Evolutionary conservation across 2,113 vertebrate genomes (phyloP).

Genomic region (Deroptyus accipitrinus): DNA sequence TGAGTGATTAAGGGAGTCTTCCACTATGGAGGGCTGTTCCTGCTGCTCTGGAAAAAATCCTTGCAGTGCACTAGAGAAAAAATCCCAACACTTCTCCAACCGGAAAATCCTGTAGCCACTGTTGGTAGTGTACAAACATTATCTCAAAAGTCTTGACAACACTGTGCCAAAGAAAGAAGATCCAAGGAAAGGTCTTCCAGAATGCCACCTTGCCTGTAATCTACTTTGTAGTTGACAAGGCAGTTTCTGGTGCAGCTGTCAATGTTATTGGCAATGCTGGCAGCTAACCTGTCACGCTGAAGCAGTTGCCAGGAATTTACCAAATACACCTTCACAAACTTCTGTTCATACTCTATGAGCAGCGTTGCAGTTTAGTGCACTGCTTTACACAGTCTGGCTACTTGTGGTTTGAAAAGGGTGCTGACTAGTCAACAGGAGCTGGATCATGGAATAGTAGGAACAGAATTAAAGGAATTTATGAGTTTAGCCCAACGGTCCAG

Average conservation of each 20-base stretch:
- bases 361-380: accelerated
- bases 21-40: background rate
- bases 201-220: background rate
- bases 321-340: background rate
- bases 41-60: background rate
- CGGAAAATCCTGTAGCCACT: background rate
- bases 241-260: background rate
- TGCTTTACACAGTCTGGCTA: background rate
- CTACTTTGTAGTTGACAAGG: background rate
- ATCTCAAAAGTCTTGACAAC: background rate
- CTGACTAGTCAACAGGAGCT: background rate
- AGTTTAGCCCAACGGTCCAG: background rate
- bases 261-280: background rate
- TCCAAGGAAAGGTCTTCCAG: background rate
- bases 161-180: background rate
- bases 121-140: background rate
- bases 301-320: background rate
- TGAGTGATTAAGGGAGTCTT: background rate
- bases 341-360: background rate
- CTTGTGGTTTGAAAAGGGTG: background rate
- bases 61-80: background rate
- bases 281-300: background rate
- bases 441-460: background rate
- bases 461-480: background rate
- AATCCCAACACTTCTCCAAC: background rate